Evolutionary conservation across 2,113 vertebrate species (phyloP), one percentile per base, ranked within the genome.

Genomic region (Phaethornis superciliosus): DNA sequence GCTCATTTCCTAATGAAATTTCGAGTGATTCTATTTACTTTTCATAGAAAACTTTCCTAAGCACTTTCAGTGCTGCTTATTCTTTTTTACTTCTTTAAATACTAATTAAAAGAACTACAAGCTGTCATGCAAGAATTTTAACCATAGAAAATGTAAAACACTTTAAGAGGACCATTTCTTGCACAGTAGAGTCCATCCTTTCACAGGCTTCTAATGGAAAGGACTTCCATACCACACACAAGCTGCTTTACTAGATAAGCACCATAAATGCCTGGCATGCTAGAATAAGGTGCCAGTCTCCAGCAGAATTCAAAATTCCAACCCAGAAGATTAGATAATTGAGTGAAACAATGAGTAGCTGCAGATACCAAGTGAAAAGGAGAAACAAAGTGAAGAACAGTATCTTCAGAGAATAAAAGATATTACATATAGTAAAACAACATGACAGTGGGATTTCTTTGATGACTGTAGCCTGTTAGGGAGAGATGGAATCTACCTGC

Each of bases 211-310:
- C 40, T 60, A 65, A 49, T 70, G 55, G 21, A 80, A 81, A 52
- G 27, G 4, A 1, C 71, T 72, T 76, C 32, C 77, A 37, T 44
- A 42, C 4, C 32, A 78, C 0, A 0, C 32, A 69, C 24, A 37
- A 74, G 21, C 26, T 82, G 18, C 30, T 68, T 54, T 54, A 42
- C 4, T 85, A 81, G 74, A 18, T 22, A 11, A 78, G 46, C 19
- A 65, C 35, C 19, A 6, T 49, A 67, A 76, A 44, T 23, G 75
- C 9, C 10, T 3, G 2, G 23, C 12, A 28, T 63, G 24, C n/a
- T 64, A 64, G 18, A 84, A 65, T n/a, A 74, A 79, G 7, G 28
- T 32, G 15, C 12, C 44, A 67, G 21, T 59, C 10, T 40, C 23
- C 44, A 71, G 40, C 0, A 37, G 3, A 67, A 67, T 76, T 80